phyloP scores from a whole-genome alignment of 2,113 vertebrate species.

The Entosphenus tridentatus region DNA sequence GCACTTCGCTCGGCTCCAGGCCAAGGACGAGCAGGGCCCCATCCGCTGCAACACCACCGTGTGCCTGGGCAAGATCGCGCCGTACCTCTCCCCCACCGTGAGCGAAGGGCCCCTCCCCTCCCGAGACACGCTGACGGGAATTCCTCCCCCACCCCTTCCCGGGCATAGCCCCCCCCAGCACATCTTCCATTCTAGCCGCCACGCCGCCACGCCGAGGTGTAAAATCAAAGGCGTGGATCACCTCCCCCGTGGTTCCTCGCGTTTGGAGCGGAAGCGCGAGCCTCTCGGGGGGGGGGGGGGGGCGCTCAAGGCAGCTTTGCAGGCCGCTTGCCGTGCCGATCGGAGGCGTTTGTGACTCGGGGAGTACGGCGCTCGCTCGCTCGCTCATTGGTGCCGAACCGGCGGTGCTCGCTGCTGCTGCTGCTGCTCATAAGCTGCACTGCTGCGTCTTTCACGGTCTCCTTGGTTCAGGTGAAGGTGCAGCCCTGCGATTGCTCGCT shows the following conservation, averaged over 20 bases:
- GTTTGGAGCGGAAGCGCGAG: not conserved
- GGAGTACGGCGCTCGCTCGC: too few species aligned
- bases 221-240: not conserved
- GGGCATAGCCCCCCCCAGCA: not conserved
- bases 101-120: not conserved
- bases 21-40: conserved; percentile 58
- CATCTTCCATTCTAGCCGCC: not conserved
- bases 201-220: not conserved
- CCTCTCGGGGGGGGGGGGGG: not conserved
- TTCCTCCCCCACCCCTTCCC: not conserved
- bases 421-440: too few species aligned
- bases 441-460: too few species aligned
- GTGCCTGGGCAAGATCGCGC: conserved; percentile 65
- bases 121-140: not conserved
- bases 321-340: too few species aligned
- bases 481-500: too few species aligned
- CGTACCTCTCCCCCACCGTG: conserved; percentile 48
- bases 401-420: too few species aligned
- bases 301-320: too few species aligned
- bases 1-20: conserved; percentile 61
- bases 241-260: too few species aligned
- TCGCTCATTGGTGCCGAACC: too few species aligned
- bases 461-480: too few species aligned
- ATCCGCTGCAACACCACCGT: conserved; percentile 79
- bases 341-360: too few species aligned